A percentile compares a stretch with the other conserved stretches of the same genome.
These are phyloP conservation scores for Hydropsyche betteni DNA, from an alignment of 2,888 invertebrate genomes.

Conservation along the genomic window DNA sequence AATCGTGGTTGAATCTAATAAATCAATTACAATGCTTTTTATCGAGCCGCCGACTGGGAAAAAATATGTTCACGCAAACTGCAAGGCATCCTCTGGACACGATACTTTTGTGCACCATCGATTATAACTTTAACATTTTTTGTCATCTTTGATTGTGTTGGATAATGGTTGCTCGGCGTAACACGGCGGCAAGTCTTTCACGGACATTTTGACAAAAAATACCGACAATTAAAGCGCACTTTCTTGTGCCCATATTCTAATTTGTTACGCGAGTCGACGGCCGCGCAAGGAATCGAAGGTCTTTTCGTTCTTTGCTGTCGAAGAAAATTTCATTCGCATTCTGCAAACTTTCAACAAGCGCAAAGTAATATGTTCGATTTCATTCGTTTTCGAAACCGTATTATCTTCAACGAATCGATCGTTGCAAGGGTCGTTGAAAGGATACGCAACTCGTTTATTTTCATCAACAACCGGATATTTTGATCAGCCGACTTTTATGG, in stretches of 20 bases:
- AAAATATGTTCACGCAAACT: slow-evolving; percentile 3
- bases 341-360: too few species aligned
- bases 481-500: slow-evolving; percentile 1
- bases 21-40: not conserved
- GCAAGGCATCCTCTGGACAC: not conserved
- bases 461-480: slow-evolving; percentile 13
- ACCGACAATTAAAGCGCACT: slow-evolving; percentile 33
- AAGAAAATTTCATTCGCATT: too few species aligned
- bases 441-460: slow-evolving; percentile 10
- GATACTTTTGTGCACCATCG: slow-evolving; percentile 18
- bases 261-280: slow-evolving; percentile 25
- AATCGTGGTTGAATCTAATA: too few species aligned
- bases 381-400: not conserved
- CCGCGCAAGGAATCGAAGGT: slow-evolving; percentile 11
- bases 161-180: slow-evolving; percentile 18
- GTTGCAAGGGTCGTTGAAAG: slow-evolving; percentile 5
- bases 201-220: slow-evolving; percentile 31
- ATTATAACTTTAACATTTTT: slow-evolving; percentile 26
- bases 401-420: slow-evolving; percentile 16
- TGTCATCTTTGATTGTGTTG: slow-evolving; percentile 28
- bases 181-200: slow-evolving; percentile 32
- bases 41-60: not conserved
- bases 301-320: too few species aligned
- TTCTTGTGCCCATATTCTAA: slow-evolving; percentile 35
- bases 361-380: too few species aligned